phyloP scores from a whole-genome alignment of 2,888 invertebrate species.

The Cryptophagus acutangulus region DNA sequence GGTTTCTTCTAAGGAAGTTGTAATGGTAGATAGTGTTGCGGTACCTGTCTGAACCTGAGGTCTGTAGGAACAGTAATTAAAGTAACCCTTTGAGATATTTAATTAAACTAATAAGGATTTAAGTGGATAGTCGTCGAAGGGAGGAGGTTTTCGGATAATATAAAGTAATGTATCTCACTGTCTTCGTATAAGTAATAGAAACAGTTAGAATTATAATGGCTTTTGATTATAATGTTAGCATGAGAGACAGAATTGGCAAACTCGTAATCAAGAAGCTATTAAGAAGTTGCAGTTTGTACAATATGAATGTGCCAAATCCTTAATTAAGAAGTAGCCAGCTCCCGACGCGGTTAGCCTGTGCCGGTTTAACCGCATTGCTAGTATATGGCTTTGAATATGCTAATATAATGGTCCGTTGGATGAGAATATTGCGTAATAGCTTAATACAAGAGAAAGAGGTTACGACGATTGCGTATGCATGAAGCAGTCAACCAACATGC shows the following conservation, averaged over 20 bases:
- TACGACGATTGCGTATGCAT: constrained; percentile 43
- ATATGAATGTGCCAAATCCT: constrained; percentile 39
- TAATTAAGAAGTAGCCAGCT: constrained; percentile 41
- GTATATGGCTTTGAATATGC: constrained; percentile 44
- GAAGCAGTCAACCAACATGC: constrained; percentile 21
- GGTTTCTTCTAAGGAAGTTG: constrained; percentile 10
- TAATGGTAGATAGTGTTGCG: constrained; percentile 11
- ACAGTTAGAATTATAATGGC: constrained; percentile 15
- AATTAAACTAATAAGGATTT: constrained; percentile 29
- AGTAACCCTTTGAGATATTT: constrained; percentile 27
- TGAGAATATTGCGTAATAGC: constrained; percentile 44
- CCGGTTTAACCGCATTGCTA: constrained; percentile 35
- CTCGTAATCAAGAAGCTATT: constrained; percentile 35
- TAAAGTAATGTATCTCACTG: constrained; percentile 14
- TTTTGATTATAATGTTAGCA: constrained; percentile 13
- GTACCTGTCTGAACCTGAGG: constrained; percentile 11
- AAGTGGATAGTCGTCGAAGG: constrained; percentile 17
- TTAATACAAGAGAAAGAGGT: constrained; percentile 41
- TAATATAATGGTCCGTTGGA: constrained; percentile 43
- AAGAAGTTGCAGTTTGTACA: constrained; percentile 38
- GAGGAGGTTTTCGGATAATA: constrained; percentile 10
- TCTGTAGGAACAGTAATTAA: constrained; percentile 20
- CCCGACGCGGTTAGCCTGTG: constrained; percentile 25
- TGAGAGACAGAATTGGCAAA: constrained; percentile 23
- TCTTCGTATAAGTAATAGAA: constrained; percentile 13